Base-by-base conservation (phyloP, 2,113 vertebrate genomes). In the Protobothrops mucrosquamatus region DNA sequence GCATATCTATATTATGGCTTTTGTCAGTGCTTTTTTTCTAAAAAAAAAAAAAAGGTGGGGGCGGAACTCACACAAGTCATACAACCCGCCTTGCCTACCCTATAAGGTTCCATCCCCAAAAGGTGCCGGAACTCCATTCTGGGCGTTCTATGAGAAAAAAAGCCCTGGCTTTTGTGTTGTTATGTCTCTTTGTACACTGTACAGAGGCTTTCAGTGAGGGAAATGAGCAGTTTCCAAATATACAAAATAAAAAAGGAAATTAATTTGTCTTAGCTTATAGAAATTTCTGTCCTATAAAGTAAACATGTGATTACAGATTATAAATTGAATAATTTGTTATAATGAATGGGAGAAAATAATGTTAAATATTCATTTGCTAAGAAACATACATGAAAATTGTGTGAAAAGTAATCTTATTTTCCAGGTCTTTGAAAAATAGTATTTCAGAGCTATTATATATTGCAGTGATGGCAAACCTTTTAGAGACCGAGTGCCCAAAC, bases 241-340 rank as follows among this genome's bases (percentile, higher is more conserved):
- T 64, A 64, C 61, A 29, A 64, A 11, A 29, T 64, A 29, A 61
- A 61, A 61, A 26, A 61, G 3, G 26, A 61, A 61, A 29, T 61
- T 56, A 74, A 88, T 88, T 85, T 88, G 2, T 5, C 29, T 89
- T 89, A 23, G 3, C 81, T 91, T 74, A 39, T 34, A 88, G 23
- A 11, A 43, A 89, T 92, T 64, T 93, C 23, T 91, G 89, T 91
- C 57, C 88, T 46, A 29, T 87, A 87, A 64, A 81, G 81, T 7
- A 92, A 87, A 43, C 69, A 56, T 46, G 26, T 39, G 22, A 39
- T 4, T 89, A 55, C 39, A 74, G 39, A 81, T n/a, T 74, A 74
- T 15, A 18, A 34, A 81, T 39, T 56, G 34, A 56, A 88, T 26
- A 39, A 56, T 81, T 81, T 74, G 24, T 81, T 81, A 74, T n/a